Conservation (phyloP, 2,888 invertebrate species). For the Andricus quercusramuli region DNA sequence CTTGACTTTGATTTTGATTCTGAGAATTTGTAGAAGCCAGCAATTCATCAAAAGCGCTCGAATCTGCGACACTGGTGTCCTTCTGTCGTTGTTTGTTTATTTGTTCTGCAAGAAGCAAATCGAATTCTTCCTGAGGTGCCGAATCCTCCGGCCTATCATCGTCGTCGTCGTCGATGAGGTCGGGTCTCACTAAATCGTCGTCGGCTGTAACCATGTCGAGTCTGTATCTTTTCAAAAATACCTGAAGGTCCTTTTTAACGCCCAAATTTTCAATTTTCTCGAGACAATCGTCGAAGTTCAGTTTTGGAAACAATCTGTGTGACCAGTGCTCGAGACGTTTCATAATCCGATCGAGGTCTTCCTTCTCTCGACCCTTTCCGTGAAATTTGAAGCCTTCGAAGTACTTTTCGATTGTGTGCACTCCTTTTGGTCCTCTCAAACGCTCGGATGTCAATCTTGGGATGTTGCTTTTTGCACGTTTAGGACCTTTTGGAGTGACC, state of each 20-base stretch:
- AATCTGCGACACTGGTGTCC: background rate
- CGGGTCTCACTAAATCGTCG: slow-evolving; percentile 74
- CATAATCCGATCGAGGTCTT: slow-evolving; percentile 90
- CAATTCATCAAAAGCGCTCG: slow-evolving; percentile 27
- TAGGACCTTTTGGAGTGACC: slow-evolving; percentile 54
- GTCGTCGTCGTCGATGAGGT: slow-evolving; percentile 77
- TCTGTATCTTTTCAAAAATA: slow-evolving; percentile 84
- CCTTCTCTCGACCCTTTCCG: slow-evolving; percentile 90
- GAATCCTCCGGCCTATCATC: slow-evolving; percentile 69
- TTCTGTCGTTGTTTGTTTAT: slow-evolving; percentile 79
- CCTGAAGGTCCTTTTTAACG: slow-evolving; percentile 88
- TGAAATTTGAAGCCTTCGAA: slow-evolving; percentile 91
- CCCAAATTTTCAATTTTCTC: slow-evolving; percentile 90
- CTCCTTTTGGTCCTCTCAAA: slow-evolving; percentile 89
- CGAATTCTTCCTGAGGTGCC: slow-evolving; percentile 83
- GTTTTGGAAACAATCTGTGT: slow-evolving; percentile 93
- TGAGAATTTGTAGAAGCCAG: background rate
- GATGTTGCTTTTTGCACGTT: slow-evolving; percentile 61
- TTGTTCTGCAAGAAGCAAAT: slow-evolving; percentile 83
- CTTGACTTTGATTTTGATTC: slow-evolving; percentile 18
- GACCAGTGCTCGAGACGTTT: slow-evolving; percentile 95
- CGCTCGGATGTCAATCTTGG: slow-evolving; percentile 83
- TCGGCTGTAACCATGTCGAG: slow-evolving; percentile 81
- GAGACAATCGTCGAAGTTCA: slow-evolving; percentile 92
- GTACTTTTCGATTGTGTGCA: slow-evolving; percentile 88